Evolutionary conservation across 2,888 invertebrate species (phyloP), one percentile per base, ranked within the genome.

Genomic region (Pristionchus japonicus): DNA sequence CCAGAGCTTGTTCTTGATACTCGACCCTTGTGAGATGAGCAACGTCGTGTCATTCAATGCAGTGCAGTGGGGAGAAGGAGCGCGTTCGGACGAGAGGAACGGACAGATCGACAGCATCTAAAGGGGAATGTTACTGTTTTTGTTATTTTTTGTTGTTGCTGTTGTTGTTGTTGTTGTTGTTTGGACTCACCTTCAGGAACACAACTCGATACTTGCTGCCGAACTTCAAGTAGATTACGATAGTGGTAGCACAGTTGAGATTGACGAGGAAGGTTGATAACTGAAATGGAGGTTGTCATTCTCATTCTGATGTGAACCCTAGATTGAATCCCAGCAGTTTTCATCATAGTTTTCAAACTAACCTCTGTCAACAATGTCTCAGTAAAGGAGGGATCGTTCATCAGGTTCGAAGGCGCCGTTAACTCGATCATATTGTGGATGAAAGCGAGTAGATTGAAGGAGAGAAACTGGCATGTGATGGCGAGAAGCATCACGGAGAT

Each of bases 401-500:
- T 43, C n/a, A n/a, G n/a, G 15, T 64, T 64, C 2, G 37, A 11
- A 34, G 31, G 2, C 1, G 31, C 88, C 6, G 88, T 89, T 37
- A 93, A 87, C 77, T 93, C 93, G 70, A 93, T 90, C 43, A 93
- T 90, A 88, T 93, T 93, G 84, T 92, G 93, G 74, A 92, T 90
- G 86, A 93, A 93, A 3, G 93, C 93, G 70, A 93, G 90, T 37
- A 92, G 84, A 89, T 93, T 93, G 90, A 93, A 93, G 37, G 92
- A 87, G 64, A 93, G 89, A 88, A 93, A 93, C 57, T 92, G 92
- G 9, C 92, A 91, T 40, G 93, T 93, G 85, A 93, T 93, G 23
- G 92, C 93, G 47, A 93, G 91, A 61, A 93, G 90, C 93, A 93
- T 93, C 3, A 93, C 89, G 15, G 93, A 92, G 31, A 93, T 91